Conservation (phyloP, 2,113 vertebrate species). For the Phocoena phocoena region DNA sequence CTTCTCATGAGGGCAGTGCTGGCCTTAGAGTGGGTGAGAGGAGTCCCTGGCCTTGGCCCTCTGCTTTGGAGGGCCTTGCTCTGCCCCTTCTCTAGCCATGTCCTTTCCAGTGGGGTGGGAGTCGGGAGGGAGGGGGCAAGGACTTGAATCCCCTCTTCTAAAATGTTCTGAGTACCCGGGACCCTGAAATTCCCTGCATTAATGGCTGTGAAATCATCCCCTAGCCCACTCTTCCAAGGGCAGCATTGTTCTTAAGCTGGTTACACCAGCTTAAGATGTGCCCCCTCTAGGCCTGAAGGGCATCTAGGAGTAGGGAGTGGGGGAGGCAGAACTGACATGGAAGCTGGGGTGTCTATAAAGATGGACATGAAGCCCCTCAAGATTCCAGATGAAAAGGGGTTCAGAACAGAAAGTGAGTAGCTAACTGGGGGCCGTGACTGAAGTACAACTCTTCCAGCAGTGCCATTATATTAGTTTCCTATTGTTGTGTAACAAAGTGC, state of each 20-base stretch:
- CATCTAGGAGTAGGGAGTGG: not conserved
- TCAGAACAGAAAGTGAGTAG: not conserved
- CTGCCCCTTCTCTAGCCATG: not conserved
- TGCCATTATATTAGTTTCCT: not conserved
- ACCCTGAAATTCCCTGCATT: not conserved
- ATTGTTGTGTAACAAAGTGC: not conserved
- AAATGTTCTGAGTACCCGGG: not conserved
- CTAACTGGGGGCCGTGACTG: not conserved
- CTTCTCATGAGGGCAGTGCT: not conserved
- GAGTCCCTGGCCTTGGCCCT: not conserved
- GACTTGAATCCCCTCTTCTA: not conserved
- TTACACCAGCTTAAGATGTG: not conserved
- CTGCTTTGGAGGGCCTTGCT: not conserved
- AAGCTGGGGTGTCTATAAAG: not conserved
- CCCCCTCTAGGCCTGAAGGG: not conserved
- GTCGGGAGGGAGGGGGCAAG: rapidly evolving
- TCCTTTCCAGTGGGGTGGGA: not conserved
- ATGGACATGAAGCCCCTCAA: not conserved
- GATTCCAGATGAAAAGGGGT: not conserved
- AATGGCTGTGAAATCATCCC: not conserved
- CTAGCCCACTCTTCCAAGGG: not conserved
- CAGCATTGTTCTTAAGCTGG: not conserved
- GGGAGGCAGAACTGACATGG: not conserved
- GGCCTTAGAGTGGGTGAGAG: not conserved
- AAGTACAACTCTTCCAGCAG: not conserved